These are phyloP conservation scores for Sebastes variabilis DNA, from an alignment of 2,797 vertebrate genomes.

Conservation along the genomic window DNA sequence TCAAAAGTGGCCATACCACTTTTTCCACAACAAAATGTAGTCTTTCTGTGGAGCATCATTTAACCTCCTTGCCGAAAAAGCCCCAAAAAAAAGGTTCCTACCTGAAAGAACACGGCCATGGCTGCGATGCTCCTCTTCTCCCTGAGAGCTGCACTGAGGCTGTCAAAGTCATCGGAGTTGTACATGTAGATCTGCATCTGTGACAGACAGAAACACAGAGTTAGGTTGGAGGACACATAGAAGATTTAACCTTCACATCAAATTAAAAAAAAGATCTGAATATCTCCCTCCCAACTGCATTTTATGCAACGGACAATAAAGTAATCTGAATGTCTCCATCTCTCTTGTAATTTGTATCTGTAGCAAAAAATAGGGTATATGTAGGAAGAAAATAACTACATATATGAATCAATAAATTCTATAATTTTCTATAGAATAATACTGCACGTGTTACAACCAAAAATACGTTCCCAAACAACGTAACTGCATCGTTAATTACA, in stretches of 20 bases:
- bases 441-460: neutral
- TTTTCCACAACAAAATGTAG: too few species aligned
- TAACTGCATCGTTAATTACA: neutral
- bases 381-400: neutral
- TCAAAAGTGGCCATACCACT: too few species aligned
- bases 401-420: neutral
- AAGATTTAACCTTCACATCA: neutral
- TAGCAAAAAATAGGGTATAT: neutral
- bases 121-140: slow-evolving; percentile 92
- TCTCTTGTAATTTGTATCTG: neutral
- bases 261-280: neutral
- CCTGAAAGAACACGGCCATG: slow-evolving; percentile 96
- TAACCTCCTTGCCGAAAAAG: too few species aligned
- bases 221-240: neutral
- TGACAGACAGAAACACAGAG: slow-evolving; percentile 13
- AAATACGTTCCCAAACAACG: neutral
- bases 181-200: slow-evolving; percentile 99
- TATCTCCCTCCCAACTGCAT: neutral
- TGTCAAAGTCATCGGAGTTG: slow-evolving; percentile 97
- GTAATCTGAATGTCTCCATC: neutral
- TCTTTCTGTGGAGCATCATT: too few species aligned
- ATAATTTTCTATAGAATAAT: neutral
- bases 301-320: too few species aligned
- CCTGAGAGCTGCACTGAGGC: slow-evolving; percentile 90
- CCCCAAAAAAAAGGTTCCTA: slow-evolving; percentile 66